Evolutionary conservation across 2,888 invertebrate species (phyloP).

Genomic region (Alsophila aescularia): DNA sequence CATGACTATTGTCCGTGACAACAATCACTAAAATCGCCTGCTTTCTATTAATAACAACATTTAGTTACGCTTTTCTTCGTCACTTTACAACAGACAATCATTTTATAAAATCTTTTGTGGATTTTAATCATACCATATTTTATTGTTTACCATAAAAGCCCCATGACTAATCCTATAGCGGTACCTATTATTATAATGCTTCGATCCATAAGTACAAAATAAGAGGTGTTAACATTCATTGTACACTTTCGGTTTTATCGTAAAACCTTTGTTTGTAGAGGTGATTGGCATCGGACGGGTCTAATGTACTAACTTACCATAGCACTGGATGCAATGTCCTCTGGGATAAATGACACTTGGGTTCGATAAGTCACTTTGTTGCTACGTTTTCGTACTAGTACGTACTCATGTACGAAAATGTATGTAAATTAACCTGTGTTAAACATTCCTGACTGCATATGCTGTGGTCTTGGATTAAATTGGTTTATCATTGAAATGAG

Average conservation of each 20-base stretch:
- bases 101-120: constrained; percentile 27
- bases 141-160: constrained; percentile 32
- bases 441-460: constrained; percentile 12
- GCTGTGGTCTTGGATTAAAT: constrained; percentile 25
- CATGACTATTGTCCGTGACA: background rate
- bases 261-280: constrained; percentile 64
- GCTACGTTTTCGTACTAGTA: background rate
- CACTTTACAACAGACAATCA: constrained; percentile 25
- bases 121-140: constrained; percentile 30
- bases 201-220: constrained; percentile 40
- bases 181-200: constrained; percentile 31
- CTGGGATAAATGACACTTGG: constrained; percentile 45
- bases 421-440: constrained; percentile 1
- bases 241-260: constrained; percentile 66
- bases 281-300: constrained; percentile 54
- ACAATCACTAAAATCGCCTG: constrained; percentile 12
- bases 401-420: background rate
- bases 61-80: constrained; percentile 23
- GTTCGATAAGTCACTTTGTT: constrained; percentile 21
- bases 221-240: constrained; percentile 68
- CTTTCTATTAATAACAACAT: constrained; percentile 21
- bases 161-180: constrained; percentile 33
- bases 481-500: constrained; percentile 23
- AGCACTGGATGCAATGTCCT: constrained; percentile 33
- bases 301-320: constrained; percentile 19